These are phyloP conservation scores for Colaptes auratus DNA, from an alignment of 2,113 vertebrate species.

Conservation along the genomic window DNA sequence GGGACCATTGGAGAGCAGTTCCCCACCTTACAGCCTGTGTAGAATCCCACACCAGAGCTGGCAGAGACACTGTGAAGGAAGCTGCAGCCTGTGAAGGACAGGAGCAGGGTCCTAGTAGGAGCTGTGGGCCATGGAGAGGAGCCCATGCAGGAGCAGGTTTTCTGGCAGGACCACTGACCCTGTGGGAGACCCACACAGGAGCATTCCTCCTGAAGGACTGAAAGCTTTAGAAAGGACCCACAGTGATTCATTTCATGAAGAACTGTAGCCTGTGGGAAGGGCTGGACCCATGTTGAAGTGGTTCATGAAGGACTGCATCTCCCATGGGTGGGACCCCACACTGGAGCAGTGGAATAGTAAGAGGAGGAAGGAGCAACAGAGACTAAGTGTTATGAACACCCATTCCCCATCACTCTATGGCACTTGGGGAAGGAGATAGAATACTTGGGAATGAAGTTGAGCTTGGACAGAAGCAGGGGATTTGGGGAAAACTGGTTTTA, in stretches of 20 bases:
- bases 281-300: background rate
- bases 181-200: accelerated
- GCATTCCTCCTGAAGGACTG: background rate
- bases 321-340: background rate
- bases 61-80: background rate
- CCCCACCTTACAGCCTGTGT: background rate
- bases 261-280: background rate
- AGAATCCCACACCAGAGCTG: background rate
- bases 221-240: background rate
- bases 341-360: background rate
- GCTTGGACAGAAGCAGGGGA: background rate
- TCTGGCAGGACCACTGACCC: background rate
- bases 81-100: background rate
- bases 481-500: background rate
- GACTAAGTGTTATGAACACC: background rate
- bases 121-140: background rate
- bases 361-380: background rate
- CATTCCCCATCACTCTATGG: background rate
- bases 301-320: background rate
- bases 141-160: background rate
- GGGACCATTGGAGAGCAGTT: background rate
- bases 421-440: background rate
- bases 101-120: background rate
- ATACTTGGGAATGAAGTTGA: background rate
- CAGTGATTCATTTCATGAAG: background rate